A percentile compares a stretch with the other conserved stretches of the same genome.
Conservation (phyloP, 2,113 vertebrate species). For the Anguilla japonica region DNA sequence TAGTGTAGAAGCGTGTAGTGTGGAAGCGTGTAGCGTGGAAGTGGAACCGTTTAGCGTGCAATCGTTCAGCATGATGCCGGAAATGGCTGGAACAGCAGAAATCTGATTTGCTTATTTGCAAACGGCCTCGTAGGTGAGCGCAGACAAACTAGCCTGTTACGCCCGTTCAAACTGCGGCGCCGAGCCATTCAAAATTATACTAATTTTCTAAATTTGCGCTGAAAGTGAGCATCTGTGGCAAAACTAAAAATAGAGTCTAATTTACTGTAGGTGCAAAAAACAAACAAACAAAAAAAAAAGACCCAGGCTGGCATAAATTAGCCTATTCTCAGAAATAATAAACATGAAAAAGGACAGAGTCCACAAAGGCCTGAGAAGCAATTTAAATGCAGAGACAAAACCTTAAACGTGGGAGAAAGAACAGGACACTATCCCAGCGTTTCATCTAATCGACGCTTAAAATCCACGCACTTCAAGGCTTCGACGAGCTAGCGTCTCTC, state of each 20-base stretch:
- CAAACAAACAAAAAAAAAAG: not conserved
- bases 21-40: too few relatives aligned
- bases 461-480: not conserved
- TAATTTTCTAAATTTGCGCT: not conserved
- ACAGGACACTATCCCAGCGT: not conserved
- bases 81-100: not conserved
- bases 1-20: not conserved
- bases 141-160: not conserved
- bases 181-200: not conserved
- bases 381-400: constrained; percentile 17
- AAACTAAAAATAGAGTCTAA: not conserved
- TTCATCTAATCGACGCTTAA: not conserved
- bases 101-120: not conserved
- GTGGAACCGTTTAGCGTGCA: too few relatives aligned
- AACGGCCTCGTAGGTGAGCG: not conserved
- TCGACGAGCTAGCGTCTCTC: not conserved
- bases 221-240: not conserved
- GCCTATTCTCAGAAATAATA: not conserved
- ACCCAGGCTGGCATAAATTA: not conserved
- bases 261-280: not conserved
- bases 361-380: not conserved
- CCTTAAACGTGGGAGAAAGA: not conserved
- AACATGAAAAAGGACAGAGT: not conserved
- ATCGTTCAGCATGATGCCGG: not conserved
- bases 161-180: not conserved